A percentile compares a stretch with the other conserved stretches of the same genome.
Evolutionary conservation across 2,888 invertebrate genomes (phyloP).

Genomic region (Allacma fusca): DNA sequence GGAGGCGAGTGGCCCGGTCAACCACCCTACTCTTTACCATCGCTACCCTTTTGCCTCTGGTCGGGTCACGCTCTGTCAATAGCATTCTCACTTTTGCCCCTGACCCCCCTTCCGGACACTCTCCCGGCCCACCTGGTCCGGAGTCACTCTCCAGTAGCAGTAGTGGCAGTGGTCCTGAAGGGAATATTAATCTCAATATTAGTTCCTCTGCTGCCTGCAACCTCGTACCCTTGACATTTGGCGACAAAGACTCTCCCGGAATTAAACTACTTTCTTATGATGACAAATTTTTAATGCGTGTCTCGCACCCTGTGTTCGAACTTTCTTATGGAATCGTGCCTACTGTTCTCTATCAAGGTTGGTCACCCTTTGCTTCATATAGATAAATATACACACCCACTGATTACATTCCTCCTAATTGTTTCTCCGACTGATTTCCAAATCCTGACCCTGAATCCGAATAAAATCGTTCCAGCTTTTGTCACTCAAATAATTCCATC

Average conservation of each 20-base stretch:
- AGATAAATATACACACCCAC: too few relatives aligned
- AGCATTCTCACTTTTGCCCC: constrained; percentile 17
- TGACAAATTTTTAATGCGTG: constrained; percentile 55
- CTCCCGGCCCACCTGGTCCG: too few relatives aligned
- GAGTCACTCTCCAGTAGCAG: constrained; percentile 10
- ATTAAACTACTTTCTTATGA: constrained; percentile 50
- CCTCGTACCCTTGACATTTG: constrained; percentile 34
- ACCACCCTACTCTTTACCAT: constrained; percentile 2
- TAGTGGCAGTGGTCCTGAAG: background rate
- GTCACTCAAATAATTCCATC: too few relatives aligned
- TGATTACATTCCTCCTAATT: too few relatives aligned
- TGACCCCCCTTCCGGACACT: constrained; percentile 17
- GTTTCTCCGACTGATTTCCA: too few relatives aligned
- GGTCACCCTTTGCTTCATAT: constrained; percentile 5
- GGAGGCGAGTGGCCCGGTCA: background rate
- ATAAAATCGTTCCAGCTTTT: too few relatives aligned
- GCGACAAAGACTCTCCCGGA: constrained; percentile 17
- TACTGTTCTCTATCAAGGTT: constrained; percentile 57
- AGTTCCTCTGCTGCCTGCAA: constrained; percentile 32
- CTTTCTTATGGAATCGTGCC: constrained; percentile 58
- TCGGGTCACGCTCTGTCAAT: constrained; percentile 51
- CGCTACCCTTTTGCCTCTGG: constrained; percentile 47
- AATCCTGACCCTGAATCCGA: too few relatives aligned
- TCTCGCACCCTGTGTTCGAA: constrained; percentile 57
- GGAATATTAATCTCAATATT: background rate